phyloP scores from a whole-genome alignment of 1,140 invertebrate species.

The Whitmania pigra region DNA sequence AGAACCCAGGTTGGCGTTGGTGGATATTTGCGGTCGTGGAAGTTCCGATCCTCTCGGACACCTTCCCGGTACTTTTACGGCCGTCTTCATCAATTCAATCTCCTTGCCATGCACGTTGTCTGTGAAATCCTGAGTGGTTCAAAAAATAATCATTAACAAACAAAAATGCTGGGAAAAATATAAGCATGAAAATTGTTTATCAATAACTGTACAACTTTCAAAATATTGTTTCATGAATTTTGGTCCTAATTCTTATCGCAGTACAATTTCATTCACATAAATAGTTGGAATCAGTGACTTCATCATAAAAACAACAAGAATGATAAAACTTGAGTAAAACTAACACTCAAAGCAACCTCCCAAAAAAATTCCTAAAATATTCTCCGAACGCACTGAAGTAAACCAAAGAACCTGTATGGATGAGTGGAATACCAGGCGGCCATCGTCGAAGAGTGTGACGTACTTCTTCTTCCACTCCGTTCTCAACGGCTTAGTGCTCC shows the following conservation, averaged over 20 bases:
- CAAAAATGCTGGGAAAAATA: neutral
- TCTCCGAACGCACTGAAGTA: neutral
- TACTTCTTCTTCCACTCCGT: constrained; percentile 99
- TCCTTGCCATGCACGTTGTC: constrained; percentile 92
- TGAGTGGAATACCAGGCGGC: constrained; percentile 82
- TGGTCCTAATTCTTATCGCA: neutral
- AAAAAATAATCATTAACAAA: neutral
- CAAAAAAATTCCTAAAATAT: constrained; percentile 7
- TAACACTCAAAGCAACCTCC: too few species aligned
- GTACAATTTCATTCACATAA: neutral
- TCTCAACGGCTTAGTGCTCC: constrained; percentile 81
- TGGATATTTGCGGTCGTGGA: constrained; percentile 5
- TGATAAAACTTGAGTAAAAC: neutral
- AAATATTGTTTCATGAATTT: neutral
- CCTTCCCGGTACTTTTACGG: constrained; percentile 82
- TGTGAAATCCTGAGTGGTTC: constrained; percentile 75
- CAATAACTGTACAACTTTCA: neutral
- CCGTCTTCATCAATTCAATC: constrained; percentile 88
- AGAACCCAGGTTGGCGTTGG: constrained; percentile 1
- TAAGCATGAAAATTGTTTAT: neutral
- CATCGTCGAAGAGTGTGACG: constrained; percentile 85
- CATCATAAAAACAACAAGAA: neutral
- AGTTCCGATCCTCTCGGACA: constrained; percentile 25
- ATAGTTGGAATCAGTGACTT: neutral
- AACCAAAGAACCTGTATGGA: constrained; percentile 67